These are phyloP conservation scores for Rhagonycha fulva DNA, from an alignment of 2,888 invertebrate species.

Conservation along the genomic window DNA sequence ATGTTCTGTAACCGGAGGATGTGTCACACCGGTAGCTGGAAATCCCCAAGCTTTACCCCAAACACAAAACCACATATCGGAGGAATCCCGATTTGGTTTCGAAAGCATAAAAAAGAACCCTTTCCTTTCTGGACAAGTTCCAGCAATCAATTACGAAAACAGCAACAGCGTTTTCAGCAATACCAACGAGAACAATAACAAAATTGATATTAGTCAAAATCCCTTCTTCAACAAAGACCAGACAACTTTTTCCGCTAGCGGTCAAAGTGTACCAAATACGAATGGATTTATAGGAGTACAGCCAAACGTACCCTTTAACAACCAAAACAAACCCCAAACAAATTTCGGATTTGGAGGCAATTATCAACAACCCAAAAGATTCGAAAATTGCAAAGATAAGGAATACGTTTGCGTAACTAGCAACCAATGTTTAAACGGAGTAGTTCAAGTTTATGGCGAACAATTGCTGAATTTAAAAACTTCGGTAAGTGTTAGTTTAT, in stretches of 20 bases:
- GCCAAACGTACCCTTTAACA: conserved; percentile 42
- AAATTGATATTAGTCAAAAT: conserved; percentile 40
- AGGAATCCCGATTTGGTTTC: conserved; percentile 12
- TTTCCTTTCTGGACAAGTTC: conserved; percentile 45
- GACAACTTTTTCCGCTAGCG: conserved; percentile 39
- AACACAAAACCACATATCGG: background rate
- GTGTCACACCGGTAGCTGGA: conserved; percentile 31
- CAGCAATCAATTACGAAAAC: conserved; percentile 37
- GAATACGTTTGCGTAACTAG: conserved; percentile 66
- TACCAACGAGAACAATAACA: background rate
- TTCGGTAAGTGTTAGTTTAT: conserved; percentile 56
- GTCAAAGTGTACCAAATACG: conserved; percentile 42
- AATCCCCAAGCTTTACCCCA: background rate
- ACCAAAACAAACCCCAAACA: background rate
- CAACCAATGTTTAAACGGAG: conserved; percentile 65
- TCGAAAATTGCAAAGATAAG: conserved; percentile 59
- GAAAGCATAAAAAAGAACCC: conserved; percentile 47
- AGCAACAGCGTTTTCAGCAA: background rate
- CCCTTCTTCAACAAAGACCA: conserved; percentile 44
- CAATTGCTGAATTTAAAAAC: conserved; percentile 58
- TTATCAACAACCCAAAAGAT: conserved; percentile 22
- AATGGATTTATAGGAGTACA: conserved; percentile 52
- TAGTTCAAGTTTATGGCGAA: conserved; percentile 59
- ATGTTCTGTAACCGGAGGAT: conserved; percentile 46
- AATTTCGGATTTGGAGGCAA: conserved; percentile 7